Evolutionary conservation across 2,888 invertebrate genomes (phyloP), one percentile per base, ranked within the genome.

Genomic region (Melipona bicolor): DNA sequence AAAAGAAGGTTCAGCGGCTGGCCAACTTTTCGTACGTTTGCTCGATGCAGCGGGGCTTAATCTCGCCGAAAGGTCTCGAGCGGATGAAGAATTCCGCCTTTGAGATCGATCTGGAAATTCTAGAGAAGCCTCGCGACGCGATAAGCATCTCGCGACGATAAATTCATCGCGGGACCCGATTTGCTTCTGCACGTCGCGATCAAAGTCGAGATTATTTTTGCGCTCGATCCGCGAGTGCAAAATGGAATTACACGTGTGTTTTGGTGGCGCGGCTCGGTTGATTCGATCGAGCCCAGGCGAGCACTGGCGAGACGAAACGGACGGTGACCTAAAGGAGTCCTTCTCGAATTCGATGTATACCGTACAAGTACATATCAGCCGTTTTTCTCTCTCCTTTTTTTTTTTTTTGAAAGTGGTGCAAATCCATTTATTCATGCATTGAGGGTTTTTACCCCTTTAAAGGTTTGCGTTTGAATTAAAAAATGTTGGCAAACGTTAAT

Each of bases 1-100:
- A 11, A 32, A 21, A 62, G 62, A 62, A 32, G 32, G 21, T 13
- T 21, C 21, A 21, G 19, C 27, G 50, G 19, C 50, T 43, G 49
- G 32, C 24, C 36, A 73, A 89, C 85, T 88, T 88, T 69, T 52
- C 74, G 62, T 76, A 81, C 77, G 83, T 65, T 87, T 61, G 74
- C 76, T 80, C 69, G 80, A 79, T 69, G 69, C 75, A 68, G 17
- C 68, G 19, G 17, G 70, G 79, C 84, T 87, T 84, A 87, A 89
- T 88, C 80, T 77, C 69, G 69, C 67, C 78, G 70, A 87, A 73
- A 85, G 77, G 68, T 79, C 71, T 36, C 21, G 61, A 61, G 49
- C 56, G 24, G 80, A 83, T 70, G 78, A 83, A 73, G 75, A 86
- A 81, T 79, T 84, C 84, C 50, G 36, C 36, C 56, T 36, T 65